These are phyloP conservation scores for Mongoloraphidia duomilia DNA, from an alignment of 2,888 invertebrate species.

Conservation along the genomic window DNA sequence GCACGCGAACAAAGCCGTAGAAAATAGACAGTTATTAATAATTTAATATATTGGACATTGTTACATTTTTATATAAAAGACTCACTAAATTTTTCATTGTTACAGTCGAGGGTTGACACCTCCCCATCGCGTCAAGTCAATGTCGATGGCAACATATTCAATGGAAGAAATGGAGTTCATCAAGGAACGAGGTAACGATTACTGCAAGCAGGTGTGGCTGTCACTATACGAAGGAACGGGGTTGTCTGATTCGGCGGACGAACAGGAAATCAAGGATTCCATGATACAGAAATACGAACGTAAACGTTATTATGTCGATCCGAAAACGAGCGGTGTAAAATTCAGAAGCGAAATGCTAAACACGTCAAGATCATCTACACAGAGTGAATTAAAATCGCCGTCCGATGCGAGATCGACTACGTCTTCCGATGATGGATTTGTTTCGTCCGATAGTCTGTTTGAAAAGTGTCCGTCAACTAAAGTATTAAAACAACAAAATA, in stretches of 20 bases:
- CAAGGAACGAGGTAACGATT: slow-evolving; percentile 82
- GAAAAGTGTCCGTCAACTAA: no score
- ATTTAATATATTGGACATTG: no score
- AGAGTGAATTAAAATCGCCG: no score
- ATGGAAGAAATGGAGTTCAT: slow-evolving; percentile 89
- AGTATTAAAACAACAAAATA: no score
- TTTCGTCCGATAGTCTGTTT: no score
- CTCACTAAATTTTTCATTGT: slow-evolving; percentile 23
- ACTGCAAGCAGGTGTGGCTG: slow-evolving; percentile 85
- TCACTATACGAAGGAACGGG: slow-evolving; percentile 70
- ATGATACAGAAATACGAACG: slow-evolving; percentile 93
- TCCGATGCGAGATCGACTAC: no score
- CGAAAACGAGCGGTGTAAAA: slow-evolving; percentile 14
- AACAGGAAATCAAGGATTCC: slow-evolving; percentile 80
- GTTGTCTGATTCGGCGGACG: slow-evolving; percentile 62
- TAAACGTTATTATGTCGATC: slow-evolving; percentile 50
- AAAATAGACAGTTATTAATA: no score
- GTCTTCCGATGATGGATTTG: no score
- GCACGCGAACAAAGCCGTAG: no score
- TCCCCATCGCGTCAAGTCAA: slow-evolving; percentile 95
- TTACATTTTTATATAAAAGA: no score
- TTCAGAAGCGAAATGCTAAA: not conserved
- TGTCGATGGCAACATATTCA: slow-evolving; percentile 96
- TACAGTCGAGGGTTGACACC: slow-evolving; percentile 91
- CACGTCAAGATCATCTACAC: no score